Evolutionary conservation across 1,140 invertebrate species (phyloP), one percentile per base, ranked within the genome.

Genomic region (Dinothrombium tinctorium): DNA sequence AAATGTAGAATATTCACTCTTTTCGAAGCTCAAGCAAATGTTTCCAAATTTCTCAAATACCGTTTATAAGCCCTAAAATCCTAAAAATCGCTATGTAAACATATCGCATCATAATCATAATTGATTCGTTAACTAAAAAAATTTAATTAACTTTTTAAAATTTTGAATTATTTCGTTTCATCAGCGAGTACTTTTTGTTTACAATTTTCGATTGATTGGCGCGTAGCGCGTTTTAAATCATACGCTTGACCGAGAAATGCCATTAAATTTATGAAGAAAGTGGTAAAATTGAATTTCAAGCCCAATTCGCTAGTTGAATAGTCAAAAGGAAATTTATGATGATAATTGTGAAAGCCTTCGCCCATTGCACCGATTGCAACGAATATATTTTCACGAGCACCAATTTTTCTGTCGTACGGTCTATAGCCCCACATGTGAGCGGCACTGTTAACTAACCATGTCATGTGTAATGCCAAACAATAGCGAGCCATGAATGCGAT

Each of bases 371-470:
- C 50, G 21, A 66, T 52, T 0, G 61, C 54, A 4, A 67, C 65
- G 14, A 54, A 44, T 1, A 52, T 21, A 49, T 66, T 67, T 49
- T 69, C 61, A 4, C 57, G 53, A 0, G 68, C 65, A 37, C 60
- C 61, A 43, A 69, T 66, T 25, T 50, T 21, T 5, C 41, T 48
- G 44, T 64, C 61, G 41, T 64, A 48, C 0, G 63, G 63, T 41
- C 48, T 51, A 28, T 49, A 52, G 7, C 63, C 63, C 53, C 54
- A 65, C 47, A 63, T 53, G 49, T 67, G 65, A 19, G 65, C 65
- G 9, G 58, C 57, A 15, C 25, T 63, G 53, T 96, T 96, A 1
- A 95, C 87, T 26, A 87, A 62, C 87, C 87, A 95, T 2, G 89
- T 95, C 46, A 70, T 53, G 54, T 96, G 84, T 12, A 95, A 62